Conservation (phyloP, 1,140 invertebrate genomes). For the Drosophila melanogaster region DNA sequence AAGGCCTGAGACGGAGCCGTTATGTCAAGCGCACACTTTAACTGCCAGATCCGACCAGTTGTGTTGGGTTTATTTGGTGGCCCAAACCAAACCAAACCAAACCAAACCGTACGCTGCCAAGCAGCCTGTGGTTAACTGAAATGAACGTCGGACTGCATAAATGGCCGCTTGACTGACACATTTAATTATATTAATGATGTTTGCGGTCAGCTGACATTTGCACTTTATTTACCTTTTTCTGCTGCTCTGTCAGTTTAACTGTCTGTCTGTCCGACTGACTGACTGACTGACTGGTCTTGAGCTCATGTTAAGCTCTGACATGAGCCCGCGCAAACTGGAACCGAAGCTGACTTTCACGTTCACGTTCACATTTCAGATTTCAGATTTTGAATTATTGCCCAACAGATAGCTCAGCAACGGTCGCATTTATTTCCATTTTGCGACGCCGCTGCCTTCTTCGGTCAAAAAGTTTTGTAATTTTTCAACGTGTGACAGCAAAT, state of each 20-base stretch:
- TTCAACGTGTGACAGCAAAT: conserved; percentile 79
- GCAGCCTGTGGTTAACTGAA: conserved; percentile 72
- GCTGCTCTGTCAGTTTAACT: conserved; percentile 60
- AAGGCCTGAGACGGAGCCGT: conserved; percentile 52
- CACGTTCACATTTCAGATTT: conserved; percentile 10
- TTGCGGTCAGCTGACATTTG: conserved; percentile 84
- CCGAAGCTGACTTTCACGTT: conserved; percentile 37
- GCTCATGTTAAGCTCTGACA: conserved; percentile 41
- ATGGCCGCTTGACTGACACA: conserved; percentile 82
- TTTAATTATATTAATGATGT: conserved; percentile 84
- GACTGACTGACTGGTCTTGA: conserved; percentile 36
- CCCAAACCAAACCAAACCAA: conserved; percentile 7
- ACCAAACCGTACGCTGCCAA: conserved; percentile 7
- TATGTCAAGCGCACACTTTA: conserved; percentile 75
- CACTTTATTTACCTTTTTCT: conserved; percentile 75
- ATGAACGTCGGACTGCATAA: conserved; percentile 77
- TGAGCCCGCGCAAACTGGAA: conserved; percentile 14
- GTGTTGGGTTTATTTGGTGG: conserved; percentile 38
- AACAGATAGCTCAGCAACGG: conserved; percentile 45
- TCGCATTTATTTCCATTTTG: conserved; percentile 62
- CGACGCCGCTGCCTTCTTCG: conserved; percentile 38
- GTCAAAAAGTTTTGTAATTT: conserved; percentile 57
- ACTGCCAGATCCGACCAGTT: conserved; percentile 53
- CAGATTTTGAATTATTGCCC: conserved; percentile 63
- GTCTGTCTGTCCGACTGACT: not conserved